These are phyloP conservation scores for Brevipalpus yothersi DNA, from an alignment of 1,140 invertebrate species.

Conservation along the genomic window DNA sequence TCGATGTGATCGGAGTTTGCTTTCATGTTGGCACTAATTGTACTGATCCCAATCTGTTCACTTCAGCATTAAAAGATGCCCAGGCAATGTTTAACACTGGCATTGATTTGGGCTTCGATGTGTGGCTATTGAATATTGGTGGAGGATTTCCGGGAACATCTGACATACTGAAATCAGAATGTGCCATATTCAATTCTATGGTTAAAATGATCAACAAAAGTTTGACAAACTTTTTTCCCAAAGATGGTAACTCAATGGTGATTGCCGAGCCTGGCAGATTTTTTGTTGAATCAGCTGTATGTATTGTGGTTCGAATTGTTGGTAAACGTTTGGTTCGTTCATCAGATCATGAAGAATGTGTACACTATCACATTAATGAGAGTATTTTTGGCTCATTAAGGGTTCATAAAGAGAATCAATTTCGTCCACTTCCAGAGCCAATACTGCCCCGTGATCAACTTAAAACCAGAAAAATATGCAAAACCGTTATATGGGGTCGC, in stretches of 20 bases:
- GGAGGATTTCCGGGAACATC: constrained; percentile 58
- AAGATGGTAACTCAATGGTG: constrained; percentile 37
- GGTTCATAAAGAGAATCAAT: constrained; percentile 72
- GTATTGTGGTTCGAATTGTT: constrained; percentile 63
- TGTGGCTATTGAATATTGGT: constrained; percentile 52
- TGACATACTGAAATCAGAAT: constrained; percentile 21
- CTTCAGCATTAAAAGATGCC: constrained; percentile 39
- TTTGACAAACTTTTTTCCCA: constrained; percentile 52
- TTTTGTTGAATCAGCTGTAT: constrained; percentile 74
- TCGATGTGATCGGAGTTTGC: constrained; percentile 54
- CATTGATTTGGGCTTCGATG: constrained; percentile 35
- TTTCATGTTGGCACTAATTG: constrained; percentile 77
- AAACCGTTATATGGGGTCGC: constrained; percentile 22
- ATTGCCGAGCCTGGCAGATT: constrained; percentile 89
- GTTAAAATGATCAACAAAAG: constrained; percentile 41
- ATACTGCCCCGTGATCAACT: constrained; percentile 16
- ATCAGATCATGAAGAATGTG: constrained; percentile 25
- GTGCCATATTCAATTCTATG: constrained; percentile 35
- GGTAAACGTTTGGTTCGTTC: constrained; percentile 38
- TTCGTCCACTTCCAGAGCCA: constrained; percentile 34
- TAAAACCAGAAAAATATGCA: neutral
- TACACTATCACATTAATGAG: constrained; percentile 95
- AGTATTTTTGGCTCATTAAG: constrained; percentile 97
- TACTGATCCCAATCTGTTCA: constrained; percentile 33
- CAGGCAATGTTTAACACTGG: constrained; percentile 42